Evolutionary conservation across 2,113 vertebrate genomes (phyloP).

Genomic region (Ciconia maguari): DNA sequence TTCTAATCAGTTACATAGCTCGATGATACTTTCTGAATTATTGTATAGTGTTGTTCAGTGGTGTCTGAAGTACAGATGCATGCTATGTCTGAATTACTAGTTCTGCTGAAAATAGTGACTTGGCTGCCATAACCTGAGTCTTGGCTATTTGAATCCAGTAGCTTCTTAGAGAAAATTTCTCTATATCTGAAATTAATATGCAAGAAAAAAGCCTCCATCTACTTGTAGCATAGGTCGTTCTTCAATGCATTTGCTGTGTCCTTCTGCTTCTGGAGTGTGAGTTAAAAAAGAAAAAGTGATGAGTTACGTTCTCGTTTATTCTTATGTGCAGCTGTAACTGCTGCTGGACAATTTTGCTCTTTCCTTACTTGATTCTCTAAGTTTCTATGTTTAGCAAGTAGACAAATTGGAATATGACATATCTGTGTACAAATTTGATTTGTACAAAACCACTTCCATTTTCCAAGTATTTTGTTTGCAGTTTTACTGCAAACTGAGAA

Average conservation of each 20-base stretch:
- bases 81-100: not conserved
- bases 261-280: not conserved
- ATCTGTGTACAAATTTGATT: not conserved
- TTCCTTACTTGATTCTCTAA: not conserved
- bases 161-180: not conserved
- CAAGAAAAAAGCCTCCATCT: not conserved
- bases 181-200: not conserved
- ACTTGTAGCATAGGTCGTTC: not conserved
- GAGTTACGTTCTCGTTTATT: not conserved
- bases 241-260: not conserved
- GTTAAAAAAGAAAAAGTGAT: not conserved
- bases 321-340: not conserved
- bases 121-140: not conserved
- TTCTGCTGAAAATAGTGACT: not conserved
- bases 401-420: not conserved
- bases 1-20: not conserved
- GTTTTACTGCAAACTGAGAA: not conserved
- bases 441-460: not conserved
- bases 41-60: not conserved
- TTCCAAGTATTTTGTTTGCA: not conserved
- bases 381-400: conserved; percentile 8
- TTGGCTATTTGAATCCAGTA: not conserved
- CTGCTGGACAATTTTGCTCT: not conserved
- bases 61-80: not conserved
- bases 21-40: not conserved